phyloP scores from a whole-genome alignment of 2,113 vertebrate genomes.

The Coreoperca whiteheadi region DNA sequence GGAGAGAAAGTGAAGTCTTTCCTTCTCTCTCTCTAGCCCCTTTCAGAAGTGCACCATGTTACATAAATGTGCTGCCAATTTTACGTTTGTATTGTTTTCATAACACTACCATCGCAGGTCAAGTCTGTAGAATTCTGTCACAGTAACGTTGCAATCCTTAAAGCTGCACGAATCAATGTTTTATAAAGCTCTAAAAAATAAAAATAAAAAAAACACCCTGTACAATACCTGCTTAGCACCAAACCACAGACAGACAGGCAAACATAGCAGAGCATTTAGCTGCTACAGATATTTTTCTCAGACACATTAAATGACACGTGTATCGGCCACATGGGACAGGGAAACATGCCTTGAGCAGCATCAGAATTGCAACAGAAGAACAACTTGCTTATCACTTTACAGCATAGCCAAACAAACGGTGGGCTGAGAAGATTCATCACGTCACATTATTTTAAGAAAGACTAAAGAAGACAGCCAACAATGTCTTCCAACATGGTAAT shows the following conservation, averaged over 20 bases:
- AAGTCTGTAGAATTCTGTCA: neutral
- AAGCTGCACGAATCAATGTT: neutral
- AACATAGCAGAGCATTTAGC: neutral
- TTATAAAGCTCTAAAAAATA: neutral
- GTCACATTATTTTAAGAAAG: neutral
- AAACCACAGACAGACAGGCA: neutral
- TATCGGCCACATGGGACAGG: constrained; percentile 1
- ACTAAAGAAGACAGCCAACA: neutral
- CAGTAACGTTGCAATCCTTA: neutral
- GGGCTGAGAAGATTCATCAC: neutral
- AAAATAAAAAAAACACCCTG: no score
- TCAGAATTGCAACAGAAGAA: constrained; percentile 6
- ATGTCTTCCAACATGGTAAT: neutral
- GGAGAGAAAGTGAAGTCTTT: constrained; percentile 64
- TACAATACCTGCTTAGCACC: neutral
- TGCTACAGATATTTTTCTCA: constrained; percentile 8
- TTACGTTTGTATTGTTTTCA: constrained; percentile 26
- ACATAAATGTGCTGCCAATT: constrained; percentile 55
- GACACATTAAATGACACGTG: neutral
- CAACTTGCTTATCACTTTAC: neutral
- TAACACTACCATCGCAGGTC: neutral
- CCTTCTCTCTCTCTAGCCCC: constrained; percentile 24
- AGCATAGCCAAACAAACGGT: neutral
- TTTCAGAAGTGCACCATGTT: constrained; percentile 51
- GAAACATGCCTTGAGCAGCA: constrained; percentile 18